Evolutionary conservation across 2,113 vertebrate species (phyloP), one percentile per base, ranked within the genome.

Genomic region (Nicator chloris): DNA sequence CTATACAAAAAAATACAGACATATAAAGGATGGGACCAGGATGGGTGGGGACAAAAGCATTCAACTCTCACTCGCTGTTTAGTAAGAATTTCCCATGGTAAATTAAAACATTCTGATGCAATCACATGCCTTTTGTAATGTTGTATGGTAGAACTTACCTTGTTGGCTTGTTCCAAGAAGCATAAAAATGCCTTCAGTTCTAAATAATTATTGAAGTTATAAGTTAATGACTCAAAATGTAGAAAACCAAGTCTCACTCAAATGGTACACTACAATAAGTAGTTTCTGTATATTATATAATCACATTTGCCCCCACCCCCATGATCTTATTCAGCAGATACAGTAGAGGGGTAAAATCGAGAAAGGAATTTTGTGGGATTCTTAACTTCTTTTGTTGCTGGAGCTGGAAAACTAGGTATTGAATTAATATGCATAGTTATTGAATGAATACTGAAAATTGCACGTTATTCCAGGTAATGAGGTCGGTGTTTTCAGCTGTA

Each of bases 261-360:
- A 64, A 51, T 12, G 51, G 13, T 65, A 57, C 13, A 15, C 28
- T 63, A 30, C 15, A 54, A 26, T 37, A 59, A 15, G 4, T 63
- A 73, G 49, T 57, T n/a, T n/a, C n/a, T n/a, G n/a, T n/a, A n/a
- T n/a, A n/a, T n/a, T 66, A 57, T 1, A 0, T 47, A 64, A 69
- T 37, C 39, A 15, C 6, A 26, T 42, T 24, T n/a, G 4, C 6
- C 7, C 7, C 3, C 2, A 2, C 11, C 6, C 3, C 5, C 31
- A 23, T 39, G 5, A 33, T 63, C 19, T 78, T 70, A 49, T 27
- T 79, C 8, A 50, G 35, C 42, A 45, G 22, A 39, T 45, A 26
- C 7, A 31, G 18, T 26, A 61, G 22, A 75, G 21, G 8, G 33
- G 9, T 45, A 70, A 30, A 82, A 53, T 70, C 39, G 65, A 57